Evolutionary conservation across 2,888 invertebrate genomes (phyloP).

Genomic region (Tigriopus californicus): DNA sequence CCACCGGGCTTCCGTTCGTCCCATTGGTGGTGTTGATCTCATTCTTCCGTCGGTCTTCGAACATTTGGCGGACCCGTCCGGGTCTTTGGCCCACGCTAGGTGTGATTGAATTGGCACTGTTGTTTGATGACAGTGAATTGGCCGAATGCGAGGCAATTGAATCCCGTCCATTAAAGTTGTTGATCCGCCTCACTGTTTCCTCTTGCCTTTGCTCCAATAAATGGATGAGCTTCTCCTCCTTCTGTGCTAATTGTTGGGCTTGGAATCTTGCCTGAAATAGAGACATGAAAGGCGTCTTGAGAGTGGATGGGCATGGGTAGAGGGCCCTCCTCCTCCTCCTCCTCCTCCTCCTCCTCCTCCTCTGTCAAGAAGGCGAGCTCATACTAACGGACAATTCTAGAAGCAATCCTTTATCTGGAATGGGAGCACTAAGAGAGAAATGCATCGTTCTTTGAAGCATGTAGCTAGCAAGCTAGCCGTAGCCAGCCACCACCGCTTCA

Average conservation of each 20-base stretch:
- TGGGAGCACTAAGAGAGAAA: too few relatives aligned
- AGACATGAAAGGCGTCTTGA: background rate
- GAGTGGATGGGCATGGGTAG: too few relatives aligned
- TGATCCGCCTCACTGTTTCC: slow-evolving; percentile 2
- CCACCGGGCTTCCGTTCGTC: slow-evolving; percentile 15
- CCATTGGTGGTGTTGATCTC: background rate
- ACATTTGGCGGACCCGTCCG: background rate
- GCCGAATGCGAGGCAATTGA: slow-evolving; percentile 3
- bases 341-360: too few relatives aligned
- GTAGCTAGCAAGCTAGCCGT: too few relatives aligned
- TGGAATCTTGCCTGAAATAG: slow-evolving; percentile 12
- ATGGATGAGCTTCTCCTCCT: slow-evolving; percentile 9
- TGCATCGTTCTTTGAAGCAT: too few relatives aligned
- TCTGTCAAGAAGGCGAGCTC: too few relatives aligned
- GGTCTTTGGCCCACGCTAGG: background rate
- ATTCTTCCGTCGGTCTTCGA: background rate
- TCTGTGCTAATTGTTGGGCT: slow-evolving; percentile 2
- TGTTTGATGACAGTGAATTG: slow-evolving; percentile 6
- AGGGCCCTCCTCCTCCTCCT: too few relatives aligned
- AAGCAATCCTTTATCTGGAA: too few relatives aligned
- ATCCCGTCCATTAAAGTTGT: background rate
- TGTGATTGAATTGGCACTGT: background rate
- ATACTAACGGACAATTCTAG: too few relatives aligned
- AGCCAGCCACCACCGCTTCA: too few relatives aligned
- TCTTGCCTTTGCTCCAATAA: slow-evolving; percentile 12